Conservation (phyloP, 2,888 invertebrate species). For the Coenonympha arcania region DNA sequence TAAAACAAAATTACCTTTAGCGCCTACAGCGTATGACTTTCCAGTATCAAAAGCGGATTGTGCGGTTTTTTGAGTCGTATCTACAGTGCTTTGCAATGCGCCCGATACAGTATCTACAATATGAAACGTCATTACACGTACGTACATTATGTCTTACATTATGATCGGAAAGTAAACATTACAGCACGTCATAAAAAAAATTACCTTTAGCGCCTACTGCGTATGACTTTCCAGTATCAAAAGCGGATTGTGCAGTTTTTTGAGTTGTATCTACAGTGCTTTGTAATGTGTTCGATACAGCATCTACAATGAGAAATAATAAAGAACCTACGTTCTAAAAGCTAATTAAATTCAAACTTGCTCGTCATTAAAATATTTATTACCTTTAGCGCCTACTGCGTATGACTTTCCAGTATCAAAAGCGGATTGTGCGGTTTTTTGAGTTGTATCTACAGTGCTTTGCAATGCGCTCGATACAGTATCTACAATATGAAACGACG, state of each 20-base stretch:
- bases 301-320: conserved; percentile 39
- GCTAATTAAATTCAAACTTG: neutral
- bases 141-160: no score
- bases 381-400: conserved; percentile 20
- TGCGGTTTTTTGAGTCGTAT: conserved; percentile 40
- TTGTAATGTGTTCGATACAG: conserved; percentile 46
- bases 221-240: conserved; percentile 46
- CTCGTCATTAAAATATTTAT: neutral
- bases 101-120: conserved; percentile 31
- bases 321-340: neutral
- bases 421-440: conserved; percentile 42
- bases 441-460: conserved; percentile 35
- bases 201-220: conserved; percentile 44
- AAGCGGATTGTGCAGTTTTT: conserved; percentile 41
- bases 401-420: conserved; percentile 31
- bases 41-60: conserved; percentile 37
- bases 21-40: conserved; percentile 26
- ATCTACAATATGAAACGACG: conserved; percentile 31
- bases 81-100: conserved; percentile 26
- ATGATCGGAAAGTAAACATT: neutral
- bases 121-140: conserved; percentile 8
- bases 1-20: conserved; percentile 18
- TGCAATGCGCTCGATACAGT: conserved; percentile 29
- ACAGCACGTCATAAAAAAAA: neutral
- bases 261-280: conserved; percentile 42